Base-by-base conservation (phyloP, 2,113 vertebrate species). In the Dasyprocta punctata region DNA sequence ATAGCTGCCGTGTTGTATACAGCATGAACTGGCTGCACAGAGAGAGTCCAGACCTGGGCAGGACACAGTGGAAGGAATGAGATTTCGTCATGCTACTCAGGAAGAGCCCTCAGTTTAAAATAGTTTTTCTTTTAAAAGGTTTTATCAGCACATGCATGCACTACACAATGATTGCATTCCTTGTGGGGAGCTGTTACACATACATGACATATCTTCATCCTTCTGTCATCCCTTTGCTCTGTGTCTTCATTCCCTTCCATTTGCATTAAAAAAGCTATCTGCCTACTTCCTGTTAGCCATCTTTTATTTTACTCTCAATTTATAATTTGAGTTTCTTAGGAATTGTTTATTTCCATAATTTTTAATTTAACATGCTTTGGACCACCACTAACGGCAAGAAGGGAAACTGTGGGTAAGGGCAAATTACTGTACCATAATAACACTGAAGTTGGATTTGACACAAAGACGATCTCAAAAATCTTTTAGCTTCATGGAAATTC, bases 391-490 rank as follows among this genome's bases (percentile, higher is more conserved):
- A 78, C 4, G 5, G 20, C 22, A 90, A 9, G 49, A 52, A 22
- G 28, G 22, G 54, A 89, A 88, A 60, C 19, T 47, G 7, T 19
- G 36, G 54, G 9, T 36, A 24, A 41, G 28, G 19, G 38, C 0
- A 8, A 14, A 36, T 38, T 33, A 3, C 49, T n/a, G 22, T 56
- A 54, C 22, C 28, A 58, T 36, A 67, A 38, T 16, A 47, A 36
- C 13, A 38, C 0, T 41, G 13, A 22, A 52, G 11, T 13, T 38
- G 19, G 11, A 69, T 80, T 60, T 8, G 71, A 84, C 89, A 93
- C 65, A 97, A 94, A 97, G 75, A 56, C 36, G 93, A 16, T 90
- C 71, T 94, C 87, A 86, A 86, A 63, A 97, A 86, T 93, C 91
- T 0, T 44, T 61, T 41, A 95, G 33, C 49, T 30, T 84, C 86